Evolutionary conservation across 2,113 vertebrate species (phyloP).

Genomic region (Pterophyllum scalare): DNA sequence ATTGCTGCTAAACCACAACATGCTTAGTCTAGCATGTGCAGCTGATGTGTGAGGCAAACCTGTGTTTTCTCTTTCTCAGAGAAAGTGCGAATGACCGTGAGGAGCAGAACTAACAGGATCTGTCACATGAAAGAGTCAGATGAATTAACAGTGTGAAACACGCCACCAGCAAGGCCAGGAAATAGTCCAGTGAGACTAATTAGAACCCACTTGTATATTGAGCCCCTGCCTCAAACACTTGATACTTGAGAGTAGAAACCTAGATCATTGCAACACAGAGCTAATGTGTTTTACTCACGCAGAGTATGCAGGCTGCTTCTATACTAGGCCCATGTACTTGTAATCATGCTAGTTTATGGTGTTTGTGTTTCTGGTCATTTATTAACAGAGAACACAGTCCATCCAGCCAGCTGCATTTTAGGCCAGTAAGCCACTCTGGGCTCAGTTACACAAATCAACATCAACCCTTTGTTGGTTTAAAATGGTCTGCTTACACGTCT

Average conservation of each 20-base stretch:
- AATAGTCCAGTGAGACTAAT: background rate
- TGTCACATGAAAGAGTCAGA: background rate
- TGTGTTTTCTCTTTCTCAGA: background rate
- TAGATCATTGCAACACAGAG: background rate
- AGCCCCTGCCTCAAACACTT: background rate
- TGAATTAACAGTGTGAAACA: background rate
- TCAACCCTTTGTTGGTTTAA: background rate
- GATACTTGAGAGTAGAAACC: background rate
- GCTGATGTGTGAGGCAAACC: background rate
- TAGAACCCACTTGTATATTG: background rate
- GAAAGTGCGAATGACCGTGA: background rate
- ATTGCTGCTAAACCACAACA: background rate
- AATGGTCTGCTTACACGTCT: background rate
- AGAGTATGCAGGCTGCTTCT: background rate
- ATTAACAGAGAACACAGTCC: conserved; percentile 73
- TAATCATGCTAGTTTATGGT: conserved; percentile 58
- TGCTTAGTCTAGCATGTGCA: background rate
- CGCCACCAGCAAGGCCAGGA: background rate
- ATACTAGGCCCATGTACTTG: background rate
- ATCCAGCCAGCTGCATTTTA: conserved; percentile 29
- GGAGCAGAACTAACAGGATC: background rate
- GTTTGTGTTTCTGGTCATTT: conserved; percentile 67
- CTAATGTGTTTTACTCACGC: background rate
- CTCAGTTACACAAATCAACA: background rate
- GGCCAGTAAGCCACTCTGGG: background rate